phyloP scores from a whole-genome alignment of 2,888 invertebrate genomes.

The Zaprionus obscuricornis region DNA sequence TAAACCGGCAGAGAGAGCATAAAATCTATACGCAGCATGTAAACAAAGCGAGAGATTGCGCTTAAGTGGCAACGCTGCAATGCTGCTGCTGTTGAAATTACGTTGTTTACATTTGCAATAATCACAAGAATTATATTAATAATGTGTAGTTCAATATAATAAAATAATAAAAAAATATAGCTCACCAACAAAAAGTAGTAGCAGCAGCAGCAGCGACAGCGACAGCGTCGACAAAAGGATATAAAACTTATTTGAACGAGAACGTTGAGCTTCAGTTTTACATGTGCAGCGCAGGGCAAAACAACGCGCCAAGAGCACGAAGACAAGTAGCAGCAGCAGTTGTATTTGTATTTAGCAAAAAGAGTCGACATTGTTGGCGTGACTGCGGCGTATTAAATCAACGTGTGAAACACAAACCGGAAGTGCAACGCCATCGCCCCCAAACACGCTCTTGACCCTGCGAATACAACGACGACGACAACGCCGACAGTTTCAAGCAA shows the following conservation, averaged over 20 bases:
- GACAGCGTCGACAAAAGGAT: constrained; percentile 47
- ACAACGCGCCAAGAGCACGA: constrained; percentile 31
- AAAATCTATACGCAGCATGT: constrained; percentile 10
- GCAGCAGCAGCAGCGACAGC: no score
- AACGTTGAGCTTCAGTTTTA: constrained; percentile 56
- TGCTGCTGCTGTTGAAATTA: constrained; percentile 7
- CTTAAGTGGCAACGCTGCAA: constrained; percentile 30
- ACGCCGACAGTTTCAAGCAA: background rate
- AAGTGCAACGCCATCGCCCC: constrained; percentile 58
- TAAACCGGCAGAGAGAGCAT: constrained; percentile 25
- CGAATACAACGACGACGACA: background rate
- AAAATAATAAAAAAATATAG: background rate
- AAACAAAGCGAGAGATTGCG: constrained; percentile 22
- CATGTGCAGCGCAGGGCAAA: constrained; percentile 63
- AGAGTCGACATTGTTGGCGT: constrained; percentile 54
- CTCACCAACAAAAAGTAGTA: constrained; percentile 1
- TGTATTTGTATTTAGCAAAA: constrained; percentile 6
- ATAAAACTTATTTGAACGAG: constrained; percentile 69
- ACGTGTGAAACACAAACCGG: constrained; percentile 73
- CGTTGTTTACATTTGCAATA: constrained; percentile 10
- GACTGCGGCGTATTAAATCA: constrained; percentile 75
- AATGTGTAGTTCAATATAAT: no score
- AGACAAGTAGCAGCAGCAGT: constrained; percentile 17
- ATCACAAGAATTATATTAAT: no score
- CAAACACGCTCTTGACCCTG: constrained; percentile 11